Evolutionary conservation across 2,888 invertebrate species (phyloP), one percentile per base, ranked within the genome.

Genomic region (Oxystoma pomonae): DNA sequence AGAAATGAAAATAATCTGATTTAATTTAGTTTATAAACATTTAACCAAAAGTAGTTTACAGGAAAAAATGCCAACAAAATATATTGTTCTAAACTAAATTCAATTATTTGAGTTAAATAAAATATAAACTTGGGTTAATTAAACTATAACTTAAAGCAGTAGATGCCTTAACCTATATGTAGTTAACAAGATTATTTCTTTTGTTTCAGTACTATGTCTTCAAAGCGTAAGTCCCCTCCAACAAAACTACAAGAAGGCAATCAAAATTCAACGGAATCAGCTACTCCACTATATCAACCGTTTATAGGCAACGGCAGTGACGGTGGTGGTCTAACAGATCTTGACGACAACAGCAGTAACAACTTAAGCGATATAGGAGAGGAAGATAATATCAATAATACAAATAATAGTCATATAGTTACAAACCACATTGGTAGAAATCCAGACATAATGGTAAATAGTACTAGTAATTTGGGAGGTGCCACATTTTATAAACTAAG

Each of bases 191-290:
- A n/a, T n/a, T n/a, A n/a, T 60, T 65, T 67, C 55, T 35, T 81
- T 83, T 84, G 81, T 87, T 86, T 69, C 89, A 91, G 91, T 88
- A 94, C 89, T 85, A 95, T 95, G 95, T 95, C 94, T 88, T 94
- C 94, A 84, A 95, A 95, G 89, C 89, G 95, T 83, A 95, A 95
- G 85, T 95, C 94, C 82, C 94, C 94, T 82, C 95, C 95, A 81
- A 93, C 92, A 76, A 95, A 95, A 86, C 87, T 94, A 83, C 86
- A 87, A 80, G 93, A 94, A 86, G 89, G 84, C 82, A 84, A 81
- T 61, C 49, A 60, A 63, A 71, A 81, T 78, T 12, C 35, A 35
- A 35, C 12, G 5, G 35, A 35, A 35, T 12, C 3, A 35, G 68
- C 72, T 18, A 66, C 65, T 59, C 66, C 73, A 2, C 57, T 64